These are phyloP conservation scores for Falco novaeseelandiae DNA, from an alignment of 2,797 vertebrate species.

Conservation along the genomic window DNA sequence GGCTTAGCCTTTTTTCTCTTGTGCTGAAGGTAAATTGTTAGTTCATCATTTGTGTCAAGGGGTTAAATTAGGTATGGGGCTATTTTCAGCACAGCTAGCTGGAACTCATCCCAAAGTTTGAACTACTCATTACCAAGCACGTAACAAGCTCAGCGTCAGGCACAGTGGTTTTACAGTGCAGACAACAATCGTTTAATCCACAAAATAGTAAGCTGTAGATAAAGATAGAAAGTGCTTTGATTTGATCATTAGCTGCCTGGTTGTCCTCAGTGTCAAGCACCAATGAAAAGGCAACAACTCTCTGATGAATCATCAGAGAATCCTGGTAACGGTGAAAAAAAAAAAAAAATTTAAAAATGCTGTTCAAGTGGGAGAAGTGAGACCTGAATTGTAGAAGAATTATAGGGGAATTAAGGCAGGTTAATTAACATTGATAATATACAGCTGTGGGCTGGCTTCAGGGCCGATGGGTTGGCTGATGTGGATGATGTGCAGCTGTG, in stretches of 20 bases:
- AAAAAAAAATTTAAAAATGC: background rate
- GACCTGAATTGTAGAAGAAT: background rate
- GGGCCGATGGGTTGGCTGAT: too few species aligned
- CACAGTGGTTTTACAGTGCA: background rate
- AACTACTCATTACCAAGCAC: background rate
- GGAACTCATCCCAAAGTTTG: background rate
- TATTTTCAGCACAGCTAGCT: background rate
- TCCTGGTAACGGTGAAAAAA: background rate
- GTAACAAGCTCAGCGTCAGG: background rate
- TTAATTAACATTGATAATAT: too few species aligned
- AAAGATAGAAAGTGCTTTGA: background rate
- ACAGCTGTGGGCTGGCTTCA: too few species aligned
- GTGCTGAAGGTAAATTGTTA: background rate
- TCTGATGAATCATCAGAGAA: background rate
- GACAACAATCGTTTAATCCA: background rate
- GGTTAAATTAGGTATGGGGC: background rate
- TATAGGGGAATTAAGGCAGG: too few species aligned
- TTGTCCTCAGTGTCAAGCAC: background rate
- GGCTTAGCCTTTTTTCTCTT: background rate
- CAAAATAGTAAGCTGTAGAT: background rate
- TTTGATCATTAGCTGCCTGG: background rate
- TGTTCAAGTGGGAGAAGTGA: background rate
- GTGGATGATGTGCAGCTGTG: too few species aligned
- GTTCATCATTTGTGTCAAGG: background rate
- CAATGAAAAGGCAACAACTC: background rate